These are phyloP conservation scores for Subacronicta megacephala DNA, from an alignment of 2,888 invertebrate genomes.

Conservation along the genomic window DNA sequence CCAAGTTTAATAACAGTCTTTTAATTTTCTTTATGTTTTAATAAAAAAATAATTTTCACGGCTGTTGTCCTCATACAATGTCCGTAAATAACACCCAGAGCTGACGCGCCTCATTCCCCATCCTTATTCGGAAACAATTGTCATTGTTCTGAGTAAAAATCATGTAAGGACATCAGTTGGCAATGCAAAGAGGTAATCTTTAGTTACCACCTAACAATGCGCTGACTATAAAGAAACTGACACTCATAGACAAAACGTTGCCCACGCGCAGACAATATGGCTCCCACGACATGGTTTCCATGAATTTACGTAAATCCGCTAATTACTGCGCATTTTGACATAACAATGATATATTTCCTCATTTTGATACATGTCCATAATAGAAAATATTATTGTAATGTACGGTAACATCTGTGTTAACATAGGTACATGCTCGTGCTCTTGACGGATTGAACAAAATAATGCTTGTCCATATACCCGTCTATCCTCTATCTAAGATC, in stretches of 20 bases:
- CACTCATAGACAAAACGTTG: constrained; percentile 47
- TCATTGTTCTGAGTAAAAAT: constrained; percentile 72
- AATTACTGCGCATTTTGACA: constrained; percentile 78
- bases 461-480: background rate
- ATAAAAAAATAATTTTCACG: background rate
- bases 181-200: constrained; percentile 63
- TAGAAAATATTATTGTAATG: constrained; percentile 56
- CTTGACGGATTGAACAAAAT: background rate
- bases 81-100: constrained; percentile 28
- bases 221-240: constrained; percentile 59
- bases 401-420: constrained; percentile 12
- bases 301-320: constrained; percentile 83
- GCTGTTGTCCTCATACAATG: constrained; percentile 8
- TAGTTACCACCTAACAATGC: constrained; percentile 65
- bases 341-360: constrained; percentile 77
- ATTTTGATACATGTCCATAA: constrained; percentile 60
- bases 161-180: constrained; percentile 76
- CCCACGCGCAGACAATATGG: constrained; percentile 72
- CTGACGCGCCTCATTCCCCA: constrained; percentile 33
- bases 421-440: constrained; percentile 3
- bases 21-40: background rate
- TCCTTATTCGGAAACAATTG: constrained; percentile 71
- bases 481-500: background rate
- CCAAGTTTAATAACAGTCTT: too few relatives aligned
- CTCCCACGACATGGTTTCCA: constrained; percentile 87